Base-by-base conservation (phyloP, 2,113 vertebrate genomes). In the Acrocephalus arundinaceus region DNA sequence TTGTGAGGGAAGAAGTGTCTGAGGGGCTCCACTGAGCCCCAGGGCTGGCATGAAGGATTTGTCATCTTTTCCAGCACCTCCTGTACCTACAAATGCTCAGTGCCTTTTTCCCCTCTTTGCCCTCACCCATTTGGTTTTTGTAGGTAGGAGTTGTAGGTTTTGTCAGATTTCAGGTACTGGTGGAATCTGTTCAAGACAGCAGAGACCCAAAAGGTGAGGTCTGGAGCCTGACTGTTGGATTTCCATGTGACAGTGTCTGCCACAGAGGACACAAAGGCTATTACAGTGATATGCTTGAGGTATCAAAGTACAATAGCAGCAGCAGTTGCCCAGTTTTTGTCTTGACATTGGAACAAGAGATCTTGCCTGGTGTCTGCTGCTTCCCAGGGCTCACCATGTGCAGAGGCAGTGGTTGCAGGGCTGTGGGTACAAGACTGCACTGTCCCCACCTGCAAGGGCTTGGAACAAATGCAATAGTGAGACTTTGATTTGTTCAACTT, bases 401-500 rank as follows among this genome's bases (percentile, higher is more conserved):
- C 80, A 35, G 51, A 37, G 15, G 49, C 41, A 15, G 87, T 35
- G 74, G 71, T 0, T 39, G 55, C 61, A n/a, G 66, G 23, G 49
- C 74, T 30, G n/a, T 14, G 59, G 39, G 2, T 72, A 30, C 54
- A 54, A 30, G 74, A 13, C 72, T 65, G 83, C 58, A 31, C 28
- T 6, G 9, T 51, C 59, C 58, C 52, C 24, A 22, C 17, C 43
- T 72, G 48, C 0, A 1, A 71, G 33, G 57, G 48, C 84, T 85
- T 80, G 48, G 22, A 63, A 51, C 0, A 6, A 33, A 92, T 54
- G 54, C 76, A 80, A 15, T 21, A 39, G 23, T 30, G 81, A 93
- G 87, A 90, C 68, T 95, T 97, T 59, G 88, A 91, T 94, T 93
- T 96, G 95, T 93, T 92, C 94, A 89, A 8, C 87, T 89, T 92